phyloP scores from a whole-genome alignment of 2,888 invertebrate species.

The Hybos culiciformis region DNA sequence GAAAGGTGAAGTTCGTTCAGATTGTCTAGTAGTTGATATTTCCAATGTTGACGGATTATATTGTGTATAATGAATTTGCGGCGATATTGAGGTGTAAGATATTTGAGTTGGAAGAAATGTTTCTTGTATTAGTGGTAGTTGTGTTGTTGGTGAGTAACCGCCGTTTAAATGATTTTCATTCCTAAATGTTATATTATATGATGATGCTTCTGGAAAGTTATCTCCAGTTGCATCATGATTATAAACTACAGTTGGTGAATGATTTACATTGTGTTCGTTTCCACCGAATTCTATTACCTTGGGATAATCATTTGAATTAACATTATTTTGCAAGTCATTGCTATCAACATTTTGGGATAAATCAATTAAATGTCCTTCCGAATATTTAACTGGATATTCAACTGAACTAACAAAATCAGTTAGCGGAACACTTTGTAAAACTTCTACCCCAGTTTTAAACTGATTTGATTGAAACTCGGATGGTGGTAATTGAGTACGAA shows the following conservation, averaged over 20 bases:
- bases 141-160: background rate
- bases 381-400: conserved; percentile 55
- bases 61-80: background rate
- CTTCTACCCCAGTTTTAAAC: conserved; percentile 32
- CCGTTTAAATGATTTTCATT: conserved; percentile 13
- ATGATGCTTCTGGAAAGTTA: conserved; percentile 38
- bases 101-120: background rate
- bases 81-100: too few species aligned
- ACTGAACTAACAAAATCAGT: conserved; percentile 55
- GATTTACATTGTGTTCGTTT: too few species aligned
- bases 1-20: too few species aligned
- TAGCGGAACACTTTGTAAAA: conserved; percentile 51
- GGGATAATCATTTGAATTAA: conserved; percentile 2
- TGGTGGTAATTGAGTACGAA: conserved; percentile 15
- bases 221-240: conserved; percentile 31
- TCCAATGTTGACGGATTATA: background rate
- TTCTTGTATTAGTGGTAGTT: background rate
- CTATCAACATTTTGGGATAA: conserved; percentile 47
- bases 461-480: background rate
- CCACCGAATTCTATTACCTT: conserved; percentile 10
- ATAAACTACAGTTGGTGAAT: conserved; percentile 31
- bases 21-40: background rate
- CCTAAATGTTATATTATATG: conserved; percentile 15
- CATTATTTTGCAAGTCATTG: conserved; percentile 11
- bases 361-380: conserved; percentile 39